A percentile compares a stretch with the other conserved stretches of the same genome.
These are phyloP conservation scores for Aldabrachelys gigantea DNA, from an alignment of 2,113 vertebrate genomes.

Conservation along the genomic window DNA sequence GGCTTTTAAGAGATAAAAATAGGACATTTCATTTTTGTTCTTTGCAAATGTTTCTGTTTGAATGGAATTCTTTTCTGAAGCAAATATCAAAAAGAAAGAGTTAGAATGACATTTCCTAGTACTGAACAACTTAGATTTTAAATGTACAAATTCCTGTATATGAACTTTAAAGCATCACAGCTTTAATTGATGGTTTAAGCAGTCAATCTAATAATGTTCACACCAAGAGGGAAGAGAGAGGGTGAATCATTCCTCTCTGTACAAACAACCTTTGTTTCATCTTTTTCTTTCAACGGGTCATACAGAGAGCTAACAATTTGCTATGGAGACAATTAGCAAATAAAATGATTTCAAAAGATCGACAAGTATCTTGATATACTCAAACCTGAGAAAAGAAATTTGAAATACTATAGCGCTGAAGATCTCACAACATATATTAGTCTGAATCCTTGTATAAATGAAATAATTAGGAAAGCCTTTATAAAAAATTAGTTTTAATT, in stretches of 20 bases:
- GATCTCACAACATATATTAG: neutral
- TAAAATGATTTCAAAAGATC: neutral
- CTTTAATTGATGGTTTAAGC: neutral
- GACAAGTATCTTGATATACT: neutral
- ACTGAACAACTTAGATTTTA: constrained; percentile 39
- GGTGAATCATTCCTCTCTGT: neutral
- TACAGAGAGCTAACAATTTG: neutral
- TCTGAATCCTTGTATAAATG: neutral
- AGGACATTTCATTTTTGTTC: constrained; percentile 39
- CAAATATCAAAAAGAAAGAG: neutral
- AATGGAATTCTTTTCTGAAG: constrained; percentile 40
- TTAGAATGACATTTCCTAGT: constrained; percentile 4
- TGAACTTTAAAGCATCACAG: neutral
- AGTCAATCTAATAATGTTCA: neutral
- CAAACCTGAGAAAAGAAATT: neutral
- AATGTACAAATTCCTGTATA: neutral
- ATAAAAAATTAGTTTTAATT: accelerated
- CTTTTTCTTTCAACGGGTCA: neutral
- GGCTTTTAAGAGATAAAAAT: constrained; percentile 26
- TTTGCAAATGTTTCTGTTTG: constrained; percentile 29
- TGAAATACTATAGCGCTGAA: neutral
- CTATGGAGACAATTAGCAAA: neutral
- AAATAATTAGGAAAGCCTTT: neutral
- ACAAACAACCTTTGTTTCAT: neutral
- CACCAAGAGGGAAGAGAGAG: neutral